Evolutionary conservation across 2,797 vertebrate genomes (phyloP).

Genomic region (Periophthalmus magnuspinnatus): DNA sequence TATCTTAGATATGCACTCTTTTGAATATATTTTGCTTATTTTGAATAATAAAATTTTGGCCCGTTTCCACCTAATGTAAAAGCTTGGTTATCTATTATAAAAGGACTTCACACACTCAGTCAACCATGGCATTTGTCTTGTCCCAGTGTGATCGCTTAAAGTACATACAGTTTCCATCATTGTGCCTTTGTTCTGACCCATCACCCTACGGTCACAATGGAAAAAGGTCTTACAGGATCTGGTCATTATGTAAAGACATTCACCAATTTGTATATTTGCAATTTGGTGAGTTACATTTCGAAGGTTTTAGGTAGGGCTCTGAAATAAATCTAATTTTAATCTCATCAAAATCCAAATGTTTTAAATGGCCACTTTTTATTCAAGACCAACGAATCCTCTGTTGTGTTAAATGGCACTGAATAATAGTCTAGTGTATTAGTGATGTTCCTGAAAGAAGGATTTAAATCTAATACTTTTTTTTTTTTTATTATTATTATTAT

Average conservation of each 20-base stretch:
- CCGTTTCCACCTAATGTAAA: constrained; percentile 73
- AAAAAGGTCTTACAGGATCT: background rate
- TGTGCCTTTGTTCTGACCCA: constrained; percentile 27
- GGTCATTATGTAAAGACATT: background rate
- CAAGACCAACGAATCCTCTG: too few species aligned
- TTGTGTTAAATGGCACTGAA: too few species aligned
- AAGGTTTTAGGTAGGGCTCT: background rate
- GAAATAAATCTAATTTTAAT: background rate
- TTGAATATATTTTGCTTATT: constrained; percentile 32
- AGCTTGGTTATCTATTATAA: constrained; percentile 82
- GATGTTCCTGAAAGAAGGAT: too few species aligned
- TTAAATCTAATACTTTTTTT: too few species aligned
- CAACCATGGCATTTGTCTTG: constrained; percentile 70
- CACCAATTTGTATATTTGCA: background rate
- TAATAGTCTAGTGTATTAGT: too few species aligned
- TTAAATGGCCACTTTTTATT: too few species aligned
- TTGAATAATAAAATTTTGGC: constrained; percentile 50
- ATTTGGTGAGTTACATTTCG: background rate
- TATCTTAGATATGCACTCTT: constrained; percentile 18
- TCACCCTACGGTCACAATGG: background rate
- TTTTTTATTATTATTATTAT: too few species aligned
- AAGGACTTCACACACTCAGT: constrained; percentile 76
- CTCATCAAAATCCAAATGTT: too few species aligned
- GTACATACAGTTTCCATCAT: constrained; percentile 46
- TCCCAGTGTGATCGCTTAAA: constrained; percentile 53